A percentile compares a stretch with the other conserved stretches of the same genome.
Conservation (phyloP, 2,113 vertebrate genomes). For the Pandion haliaetus region DNA sequence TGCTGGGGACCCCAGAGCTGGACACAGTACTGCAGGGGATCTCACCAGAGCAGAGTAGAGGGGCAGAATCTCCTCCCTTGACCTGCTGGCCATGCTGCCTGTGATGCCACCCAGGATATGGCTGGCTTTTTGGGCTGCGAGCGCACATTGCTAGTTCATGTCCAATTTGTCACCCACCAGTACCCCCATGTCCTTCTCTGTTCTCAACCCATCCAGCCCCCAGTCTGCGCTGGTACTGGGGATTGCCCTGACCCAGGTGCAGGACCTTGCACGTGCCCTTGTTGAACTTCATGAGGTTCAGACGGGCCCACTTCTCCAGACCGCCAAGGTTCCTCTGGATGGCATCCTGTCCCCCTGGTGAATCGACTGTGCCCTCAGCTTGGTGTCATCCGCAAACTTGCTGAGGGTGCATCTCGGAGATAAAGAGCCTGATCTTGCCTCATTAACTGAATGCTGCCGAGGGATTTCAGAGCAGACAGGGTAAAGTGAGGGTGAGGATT, state of each 20-base stretch:
- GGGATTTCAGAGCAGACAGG: background rate
- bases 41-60: background rate
- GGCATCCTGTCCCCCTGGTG: background rate
- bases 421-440: background rate
- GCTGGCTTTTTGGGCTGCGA: background rate
- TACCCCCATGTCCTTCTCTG: background rate
- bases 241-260: background rate
- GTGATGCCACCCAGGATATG: background rate
- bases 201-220: background rate
- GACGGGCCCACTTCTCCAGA: background rate
- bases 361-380: background rate
- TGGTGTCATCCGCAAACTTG: background rate
- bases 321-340: background rate
- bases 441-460: background rate
- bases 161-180: background rate
- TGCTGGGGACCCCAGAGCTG: background rate
- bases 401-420: background rate
- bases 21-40: background rate
- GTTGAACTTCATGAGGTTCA: background rate
- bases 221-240: background rate
- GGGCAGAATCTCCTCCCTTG: background rate
- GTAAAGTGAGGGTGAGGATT: background rate
- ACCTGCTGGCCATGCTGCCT: background rate
- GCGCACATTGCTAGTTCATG: rapidly evolving
- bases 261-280: background rate